Evolutionary conservation across 2,113 vertebrate genomes (phyloP).

Genomic region (Microcebus griseorufus): DNA sequence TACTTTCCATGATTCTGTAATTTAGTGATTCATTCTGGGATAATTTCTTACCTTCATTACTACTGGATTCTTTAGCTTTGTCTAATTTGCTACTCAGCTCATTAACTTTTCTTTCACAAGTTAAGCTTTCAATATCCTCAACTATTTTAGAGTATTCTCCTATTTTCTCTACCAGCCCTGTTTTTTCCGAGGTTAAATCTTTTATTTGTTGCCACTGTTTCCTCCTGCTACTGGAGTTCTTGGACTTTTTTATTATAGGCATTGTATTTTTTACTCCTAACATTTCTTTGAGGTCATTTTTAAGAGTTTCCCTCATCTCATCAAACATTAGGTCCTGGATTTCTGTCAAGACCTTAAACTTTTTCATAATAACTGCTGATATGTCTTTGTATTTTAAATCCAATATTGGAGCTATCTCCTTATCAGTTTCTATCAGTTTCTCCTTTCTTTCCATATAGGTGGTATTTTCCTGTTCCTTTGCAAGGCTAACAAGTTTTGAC

Average conservation of each 20-base stretch:
- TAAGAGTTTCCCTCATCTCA: slow-evolving; percentile 49
- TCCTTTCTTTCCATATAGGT: background rate
- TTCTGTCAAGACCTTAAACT: slow-evolving; percentile 42
- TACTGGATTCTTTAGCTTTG: background rate
- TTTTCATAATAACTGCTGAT: background rate
- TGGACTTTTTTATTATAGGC: background rate
- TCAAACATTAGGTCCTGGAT: slow-evolving; percentile 39
- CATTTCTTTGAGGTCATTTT: slow-evolving; percentile 29
- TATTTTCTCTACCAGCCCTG: background rate
- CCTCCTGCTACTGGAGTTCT: background rate
- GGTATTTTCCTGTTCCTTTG: background rate
- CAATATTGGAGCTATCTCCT: background rate
- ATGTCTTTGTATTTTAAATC: background rate
- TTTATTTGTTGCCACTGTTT: background rate
- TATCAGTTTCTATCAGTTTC: background rate
- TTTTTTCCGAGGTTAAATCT: background rate
- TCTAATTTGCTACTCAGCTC: background rate
- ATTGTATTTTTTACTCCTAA: background rate
- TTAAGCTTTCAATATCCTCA: background rate
- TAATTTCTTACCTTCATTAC: background rate
- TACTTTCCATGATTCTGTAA: background rate
- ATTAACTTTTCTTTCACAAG: background rate
- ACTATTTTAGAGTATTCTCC: background rate
- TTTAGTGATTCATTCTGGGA: background rate
- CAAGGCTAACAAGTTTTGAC: background rate